Evolutionary conservation across 2,888 invertebrate species (phyloP), one percentile per base, ranked within the genome.

Genomic region (Ectemnius lituratus): DNA sequence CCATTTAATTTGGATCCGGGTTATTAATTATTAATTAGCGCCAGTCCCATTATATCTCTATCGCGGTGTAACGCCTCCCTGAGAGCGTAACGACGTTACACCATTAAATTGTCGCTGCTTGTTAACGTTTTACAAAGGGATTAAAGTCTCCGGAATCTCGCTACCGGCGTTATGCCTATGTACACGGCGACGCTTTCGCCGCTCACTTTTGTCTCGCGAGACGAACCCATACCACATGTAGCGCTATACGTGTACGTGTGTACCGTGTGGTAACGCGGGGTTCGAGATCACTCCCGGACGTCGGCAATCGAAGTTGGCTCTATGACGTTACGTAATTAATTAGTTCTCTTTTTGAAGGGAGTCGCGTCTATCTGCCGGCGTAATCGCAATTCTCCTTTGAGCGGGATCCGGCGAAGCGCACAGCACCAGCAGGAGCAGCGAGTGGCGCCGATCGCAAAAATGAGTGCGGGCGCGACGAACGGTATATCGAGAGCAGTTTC

Each of bases 21-120:
- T 89, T 90, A 90, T 90, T 89, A 90, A 90, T 90, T 90, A 90
- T 89, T 90, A 89, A 90, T 90, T 88, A 90, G 85, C 86, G 86
- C 86, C 84, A 79, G 82, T 85, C 84, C 86, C 86, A 88, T 90
- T 89, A 89, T 88, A 88, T 88, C 89, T 88, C 88, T 87, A 87
- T 90, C 87, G 86, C 85, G 85, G 80, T 81, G 82, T 82, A 85
- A 86, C 86, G 87, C 86, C 85, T 84, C 81, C 77, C 68, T 60
- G 74, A 75, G 64, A 73, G 71, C 68, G 75, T 85, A 86, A 88
- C 82, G 79, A 79, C 82, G 82, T 88, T 88, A 87, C 65, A 80
- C 87, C 86, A 89, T 89, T 88, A 87, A 87, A 84, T 88, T 88
- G 88, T 86, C 88, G 76, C 70, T 75, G 72, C 85, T 87, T 81